These are phyloP conservation scores for Netelia melanura DNA, from an alignment of 2,888 invertebrate genomes.

Conservation along the genomic window DNA sequence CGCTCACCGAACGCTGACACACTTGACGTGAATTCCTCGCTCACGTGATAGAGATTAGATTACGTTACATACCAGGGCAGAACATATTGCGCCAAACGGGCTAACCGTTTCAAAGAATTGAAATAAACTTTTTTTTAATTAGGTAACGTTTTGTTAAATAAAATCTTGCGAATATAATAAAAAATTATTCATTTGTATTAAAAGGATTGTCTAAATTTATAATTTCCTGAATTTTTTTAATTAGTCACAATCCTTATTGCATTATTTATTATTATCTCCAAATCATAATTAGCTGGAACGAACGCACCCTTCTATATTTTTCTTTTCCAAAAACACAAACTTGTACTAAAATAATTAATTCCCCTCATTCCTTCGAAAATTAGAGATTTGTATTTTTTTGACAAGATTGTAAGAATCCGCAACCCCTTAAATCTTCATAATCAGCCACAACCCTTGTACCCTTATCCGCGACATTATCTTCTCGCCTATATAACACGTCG, in stretches of 20 bases:
- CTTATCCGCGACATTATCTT: conserved; percentile 9
- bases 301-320: too few species aligned
- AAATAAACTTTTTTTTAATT: neutral
- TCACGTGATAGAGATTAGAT: conserved; percentile 39
- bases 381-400: neutral
- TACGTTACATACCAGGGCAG: neutral
- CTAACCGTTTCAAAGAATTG: conserved; percentile 15
- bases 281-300: too few species aligned
- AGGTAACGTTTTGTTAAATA: neutral
- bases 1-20: neutral
- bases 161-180: too few species aligned
- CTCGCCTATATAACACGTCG: conserved; percentile 2
- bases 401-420: neutral
- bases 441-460: neutral
- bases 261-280: too few species aligned
- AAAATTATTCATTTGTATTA: conserved; percentile 8
- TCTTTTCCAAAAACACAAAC: too few species aligned
- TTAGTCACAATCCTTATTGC: too few species aligned
- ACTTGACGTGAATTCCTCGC: conserved; percentile 33
- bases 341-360: too few species aligned
- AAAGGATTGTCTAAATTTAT: neutral
- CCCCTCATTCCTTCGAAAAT: too few species aligned
- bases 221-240: neutral
- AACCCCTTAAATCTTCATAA: conserved; percentile 1
- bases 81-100: conserved; percentile 1